These are phyloP conservation scores for Istiophorus platypterus DNA, from an alignment of 2,113 vertebrate genomes.

Conservation along the genomic window DNA sequence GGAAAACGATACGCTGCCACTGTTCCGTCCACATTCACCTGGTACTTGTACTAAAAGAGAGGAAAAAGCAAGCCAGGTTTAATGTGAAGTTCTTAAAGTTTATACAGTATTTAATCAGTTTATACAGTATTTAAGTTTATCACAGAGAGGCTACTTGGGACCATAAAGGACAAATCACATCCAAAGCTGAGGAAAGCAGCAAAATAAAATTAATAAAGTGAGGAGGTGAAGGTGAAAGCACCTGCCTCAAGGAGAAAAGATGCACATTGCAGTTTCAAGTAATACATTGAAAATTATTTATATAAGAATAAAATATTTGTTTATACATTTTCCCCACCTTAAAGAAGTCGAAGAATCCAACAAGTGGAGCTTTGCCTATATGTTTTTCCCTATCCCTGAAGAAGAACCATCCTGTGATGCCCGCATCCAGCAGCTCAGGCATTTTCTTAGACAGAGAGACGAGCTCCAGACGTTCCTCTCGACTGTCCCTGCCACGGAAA, in stretches of 20 bases:
- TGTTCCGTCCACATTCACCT: constrained; percentile 93
- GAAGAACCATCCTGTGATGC: constrained; percentile 96
- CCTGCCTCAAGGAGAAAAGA: not conserved
- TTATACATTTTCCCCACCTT: constrained; percentile 82
- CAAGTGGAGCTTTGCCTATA: constrained; percentile 88
- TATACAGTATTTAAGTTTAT: not conserved
- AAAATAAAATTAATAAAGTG: not conserved
- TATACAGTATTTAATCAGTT: too few species aligned
- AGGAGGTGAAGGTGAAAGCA: too few species aligned
- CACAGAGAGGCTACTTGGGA: too few species aligned
- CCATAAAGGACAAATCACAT: not conserved
- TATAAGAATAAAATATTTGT: not conserved
- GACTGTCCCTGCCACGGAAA: constrained; percentile 93
- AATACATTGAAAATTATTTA: not conserved
- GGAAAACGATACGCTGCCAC: constrained; percentile 96
- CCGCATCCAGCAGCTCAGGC: constrained; percentile 92
- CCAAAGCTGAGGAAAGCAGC: not conserved
- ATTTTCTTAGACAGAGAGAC: constrained; percentile 88
- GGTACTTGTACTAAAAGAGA: constrained; percentile 90
- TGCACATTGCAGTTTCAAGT: not conserved
- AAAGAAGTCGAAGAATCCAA: constrained; percentile 97
- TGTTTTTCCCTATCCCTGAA: constrained; percentile 92
- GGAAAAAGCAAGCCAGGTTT: not conserved
- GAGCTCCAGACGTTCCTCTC: constrained; percentile 90
- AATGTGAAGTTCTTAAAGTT: not conserved